These are phyloP conservation scores for Salvelinus alpinus DNA, from an alignment of 2,113 vertebrate species.

Conservation along the genomic window DNA sequence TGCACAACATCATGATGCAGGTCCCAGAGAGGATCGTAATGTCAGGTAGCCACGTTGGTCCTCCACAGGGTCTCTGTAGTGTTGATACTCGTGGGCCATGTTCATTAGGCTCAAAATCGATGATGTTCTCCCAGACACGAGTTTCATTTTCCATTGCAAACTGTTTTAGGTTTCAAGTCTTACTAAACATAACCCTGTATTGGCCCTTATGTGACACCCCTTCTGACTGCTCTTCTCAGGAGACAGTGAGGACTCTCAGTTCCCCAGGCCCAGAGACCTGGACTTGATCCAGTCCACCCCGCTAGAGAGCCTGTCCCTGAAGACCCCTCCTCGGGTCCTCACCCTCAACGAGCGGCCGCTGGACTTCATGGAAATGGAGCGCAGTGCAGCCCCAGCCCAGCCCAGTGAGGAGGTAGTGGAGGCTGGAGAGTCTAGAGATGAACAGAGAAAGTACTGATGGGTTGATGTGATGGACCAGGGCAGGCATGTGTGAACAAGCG, in stretches of 20 bases:
- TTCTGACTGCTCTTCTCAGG: conserved; percentile 64
- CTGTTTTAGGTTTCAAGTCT: too few species aligned
- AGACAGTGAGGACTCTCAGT: conserved; percentile 79
- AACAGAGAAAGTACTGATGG: too few species aligned
- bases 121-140: too few species aligned
- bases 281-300: conserved; percentile 91
- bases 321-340: conserved; percentile 95
- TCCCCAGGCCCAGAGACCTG: conserved; percentile 88
- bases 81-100: neutral
- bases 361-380: conserved; percentile 93
- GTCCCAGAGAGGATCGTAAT: conserved; percentile 95
- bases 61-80: too few species aligned
- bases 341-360: conserved; percentile 90
- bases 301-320: conserved; percentile 86
- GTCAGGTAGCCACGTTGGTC: conserved; percentile 73
- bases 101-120: too few species aligned
- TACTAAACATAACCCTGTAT: neutral
- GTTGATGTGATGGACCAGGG: too few species aligned
- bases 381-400: conserved; percentile 71
- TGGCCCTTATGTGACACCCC: neutral
- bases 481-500: conserved; percentile 8
- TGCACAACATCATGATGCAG: conserved; percentile 87
- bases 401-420: conserved; percentile 79
- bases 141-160: too few species aligned
- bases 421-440: neutral